Percentiles rank a stretch among this genome's conserved stretches.
Conservation (phyloP, 2,888 invertebrate species). For the Thera obeliscata region DNA sequence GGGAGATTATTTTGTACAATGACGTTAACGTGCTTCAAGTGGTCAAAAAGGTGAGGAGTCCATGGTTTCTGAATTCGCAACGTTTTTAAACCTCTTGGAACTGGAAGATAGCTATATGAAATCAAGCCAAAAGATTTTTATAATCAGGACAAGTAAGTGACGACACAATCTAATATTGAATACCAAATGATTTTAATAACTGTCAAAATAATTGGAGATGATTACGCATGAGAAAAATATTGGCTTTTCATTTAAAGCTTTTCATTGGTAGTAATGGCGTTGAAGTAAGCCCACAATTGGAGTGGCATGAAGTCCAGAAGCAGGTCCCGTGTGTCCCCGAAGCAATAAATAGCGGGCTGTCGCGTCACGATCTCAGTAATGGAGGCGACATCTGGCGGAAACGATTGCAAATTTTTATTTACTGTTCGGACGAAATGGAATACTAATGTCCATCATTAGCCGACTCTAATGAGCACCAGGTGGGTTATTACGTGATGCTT, state of each 20-base stretch:
- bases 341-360: conserved; percentile 28
- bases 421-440: conserved; percentile 45
- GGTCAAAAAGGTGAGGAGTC: too few species aligned
- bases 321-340: conserved; percentile 10
- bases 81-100: too few species aligned
- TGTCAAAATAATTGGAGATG: too few species aligned
- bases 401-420: conserved; percentile 66
- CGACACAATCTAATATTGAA: too few species aligned
- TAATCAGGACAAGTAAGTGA: too few species aligned
- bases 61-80: too few species aligned
- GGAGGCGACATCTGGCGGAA: conserved; percentile 57
- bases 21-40: neutral
- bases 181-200: too few species aligned
- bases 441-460: conserved; percentile 61
- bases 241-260: too few species aligned
- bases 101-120: too few species aligned
- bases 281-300: neutral
- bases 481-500: conserved; percentile 9
- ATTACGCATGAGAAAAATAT: too few species aligned
- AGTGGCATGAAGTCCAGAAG: neutral
- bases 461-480: conserved; percentile 25
- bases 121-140: too few species aligned
- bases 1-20: neutral
- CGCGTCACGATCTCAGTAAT: conserved; percentile 55
- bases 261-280: too few species aligned